These are phyloP conservation scores for Eunapius fragilis DNA, from an alignment of 37 sponge, comb jelly and placozoan genomes.

Conservation along the genomic window DNA sequence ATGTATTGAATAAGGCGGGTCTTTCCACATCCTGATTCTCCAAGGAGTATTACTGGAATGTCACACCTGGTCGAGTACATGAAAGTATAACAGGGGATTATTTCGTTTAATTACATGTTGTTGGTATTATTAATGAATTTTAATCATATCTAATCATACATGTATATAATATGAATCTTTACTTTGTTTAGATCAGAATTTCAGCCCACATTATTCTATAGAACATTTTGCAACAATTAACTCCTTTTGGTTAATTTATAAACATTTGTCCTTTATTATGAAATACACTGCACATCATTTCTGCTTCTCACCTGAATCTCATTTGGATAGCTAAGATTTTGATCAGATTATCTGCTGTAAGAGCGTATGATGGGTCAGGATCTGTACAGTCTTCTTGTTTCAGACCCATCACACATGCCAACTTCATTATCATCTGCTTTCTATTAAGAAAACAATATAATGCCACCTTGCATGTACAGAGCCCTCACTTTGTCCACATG, in stretches of 20 bases:
- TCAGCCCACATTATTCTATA: too few relatives aligned
- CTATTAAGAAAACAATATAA: background rate
- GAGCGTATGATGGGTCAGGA: slow-evolving; percentile 55
- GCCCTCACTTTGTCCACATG: slow-evolving; percentile 19
- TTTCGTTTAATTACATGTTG: too few relatives aligned
- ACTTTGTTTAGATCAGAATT: too few relatives aligned
- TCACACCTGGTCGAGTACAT: slow-evolving; percentile 54
- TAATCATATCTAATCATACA: too few relatives aligned
- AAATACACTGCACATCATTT: too few relatives aligned
- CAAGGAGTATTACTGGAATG: slow-evolving; percentile 97
- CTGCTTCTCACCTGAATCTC: slow-evolving; percentile 50
- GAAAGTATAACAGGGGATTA: background rate
- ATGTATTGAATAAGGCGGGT: slow-evolving; percentile 89
- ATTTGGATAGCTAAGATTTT: slow-evolving; percentile 76
- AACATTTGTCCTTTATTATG: too few relatives aligned
- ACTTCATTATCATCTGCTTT: background rate
- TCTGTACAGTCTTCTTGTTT: slow-evolving; percentile 8
- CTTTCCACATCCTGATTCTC: slow-evolving; percentile 98
- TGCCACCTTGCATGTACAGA: background rate
- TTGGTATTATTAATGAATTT: too few relatives aligned
- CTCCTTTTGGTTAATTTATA: too few relatives aligned
- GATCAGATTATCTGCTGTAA: slow-evolving; percentile 50
- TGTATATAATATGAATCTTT: too few relatives aligned
- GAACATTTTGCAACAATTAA: too few relatives aligned
- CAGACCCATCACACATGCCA: slow-evolving; percentile 11